Conservation (phyloP, 2,797 vertebrate species). For the Spondyliosoma cantharus region DNA sequence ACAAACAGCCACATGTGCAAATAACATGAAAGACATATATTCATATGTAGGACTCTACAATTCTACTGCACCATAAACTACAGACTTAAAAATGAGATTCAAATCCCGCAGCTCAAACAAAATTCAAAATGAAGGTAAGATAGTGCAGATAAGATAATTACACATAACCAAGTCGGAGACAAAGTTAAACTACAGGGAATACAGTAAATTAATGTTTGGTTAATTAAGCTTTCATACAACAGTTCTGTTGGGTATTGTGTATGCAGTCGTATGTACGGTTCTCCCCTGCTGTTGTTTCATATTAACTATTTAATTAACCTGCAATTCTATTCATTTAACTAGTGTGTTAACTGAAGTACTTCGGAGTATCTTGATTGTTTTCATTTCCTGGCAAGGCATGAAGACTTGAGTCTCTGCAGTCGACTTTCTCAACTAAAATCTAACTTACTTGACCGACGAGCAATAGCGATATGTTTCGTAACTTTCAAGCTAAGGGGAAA, state of each 20-base stretch:
- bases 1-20: conserved; percentile 10
- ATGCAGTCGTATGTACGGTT: neutral
- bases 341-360: neutral
- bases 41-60: neutral
- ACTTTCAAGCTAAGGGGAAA: neutral
- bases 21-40: neutral
- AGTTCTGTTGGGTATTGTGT: conserved; percentile 13
- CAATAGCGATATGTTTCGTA: neutral
- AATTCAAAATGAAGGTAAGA: conserved; percentile 2
- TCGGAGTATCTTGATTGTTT: neutral
- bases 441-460: neutral
- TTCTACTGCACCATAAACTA: neutral
- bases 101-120: conserved; percentile 18
- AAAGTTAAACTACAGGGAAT: conserved; percentile 9
- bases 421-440: neutral
- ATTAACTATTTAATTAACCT: conserved; percentile 10
- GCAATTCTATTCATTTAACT: neutral
- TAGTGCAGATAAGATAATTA: neutral
- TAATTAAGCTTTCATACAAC: conserved; percentile 26
- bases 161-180: conserved; percentile 1
- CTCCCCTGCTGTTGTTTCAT: neutral
- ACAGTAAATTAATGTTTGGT: conserved; percentile 13
- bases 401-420: neutral
- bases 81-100: neutral
- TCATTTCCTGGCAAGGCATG: neutral